Evolutionary conservation across 2,797 vertebrate genomes (phyloP), one percentile per base, ranked within the genome.

Genomic region (Dromococcyx pavoninus): DNA sequence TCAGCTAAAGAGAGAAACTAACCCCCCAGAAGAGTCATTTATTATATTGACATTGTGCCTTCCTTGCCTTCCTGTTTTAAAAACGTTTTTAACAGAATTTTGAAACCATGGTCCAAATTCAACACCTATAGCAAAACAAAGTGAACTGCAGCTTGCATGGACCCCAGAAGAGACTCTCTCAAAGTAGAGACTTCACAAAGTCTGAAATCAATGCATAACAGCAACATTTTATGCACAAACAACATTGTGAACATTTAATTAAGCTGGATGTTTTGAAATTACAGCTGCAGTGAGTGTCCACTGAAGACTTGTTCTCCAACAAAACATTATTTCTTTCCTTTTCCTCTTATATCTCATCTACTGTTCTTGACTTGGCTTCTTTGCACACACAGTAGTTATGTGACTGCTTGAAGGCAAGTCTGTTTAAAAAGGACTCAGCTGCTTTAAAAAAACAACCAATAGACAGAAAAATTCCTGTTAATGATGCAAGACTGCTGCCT

Each of bases 11-110:
- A 64, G 11, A 66, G 35, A 12, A 56, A 3, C 3, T 56, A 73
- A 33, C 25, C 6, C 14, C 24, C 7, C 15, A 30, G 24, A 16
- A 15, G 0, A 33, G 0, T 4, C 2, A 30, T 8, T 43, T 73
- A 19, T 58, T 60, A 15, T 7, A 11, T 12, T 58, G 28, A 27
- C 18, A 25, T 28, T 23, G 7, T 54, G 5, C 4, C 30, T 84
- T 10, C 58, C 39, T 44, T 46, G 4, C 3, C 9, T 57, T 91
- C 21, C 32, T n/a, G 3, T 41, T 69, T 88, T 43, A 60, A 39
- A 74, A 37, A 12, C 27, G 62, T 57, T 89, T 92, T 61, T 17
- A 77, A 46, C 6, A 30, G 48, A 41, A 44, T 48, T 86, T 90
- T 70, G 51, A 75, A 88, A 88, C 13, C 4, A 17, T 33, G 7